Evolutionary conservation across 2,888 invertebrate genomes (phyloP).

Genomic region (Encarsia formosa): DNA sequence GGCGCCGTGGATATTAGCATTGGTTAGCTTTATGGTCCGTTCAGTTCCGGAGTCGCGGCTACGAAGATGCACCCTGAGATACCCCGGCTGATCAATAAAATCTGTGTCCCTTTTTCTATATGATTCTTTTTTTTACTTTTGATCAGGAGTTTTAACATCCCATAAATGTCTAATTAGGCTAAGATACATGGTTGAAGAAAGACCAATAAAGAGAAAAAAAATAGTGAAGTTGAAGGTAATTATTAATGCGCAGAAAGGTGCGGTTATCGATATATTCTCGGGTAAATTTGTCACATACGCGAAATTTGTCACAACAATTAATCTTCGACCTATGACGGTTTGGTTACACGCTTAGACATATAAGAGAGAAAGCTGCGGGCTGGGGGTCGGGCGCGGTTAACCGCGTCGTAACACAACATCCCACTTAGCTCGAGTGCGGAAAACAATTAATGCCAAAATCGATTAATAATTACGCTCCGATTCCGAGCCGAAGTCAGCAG

Average conservation of each 20-base stretch:
- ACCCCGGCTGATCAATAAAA: conserved; percentile 45
- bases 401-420: conserved; percentile 45
- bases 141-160: too few relatives aligned
- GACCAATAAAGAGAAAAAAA: too few relatives aligned
- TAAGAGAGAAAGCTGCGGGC: conserved; percentile 11
- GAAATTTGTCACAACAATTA: conserved; percentile 23
- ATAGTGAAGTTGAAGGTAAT: too few relatives aligned
- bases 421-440: conserved; percentile 42
- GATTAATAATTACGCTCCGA: conserved; percentile 45
- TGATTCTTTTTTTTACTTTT: too few relatives aligned
- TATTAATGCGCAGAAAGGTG: too few relatives aligned
- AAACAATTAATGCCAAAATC: conserved; percentile 48
- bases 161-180: too few relatives aligned
- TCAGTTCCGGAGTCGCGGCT: conserved; percentile 49
- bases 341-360: background rate
- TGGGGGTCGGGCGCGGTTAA: too few relatives aligned
- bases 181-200: too few relatives aligned
- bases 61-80: background rate
- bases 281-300: too few relatives aligned
- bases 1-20: conserved; percentile 62
- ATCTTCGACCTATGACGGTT: conserved; percentile 23
- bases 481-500: conserved; percentile 9
- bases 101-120: too few relatives aligned
- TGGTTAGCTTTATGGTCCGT: conserved; percentile 62
- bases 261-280: too few relatives aligned